Evolutionary conservation across 2,797 vertebrate genomes (phyloP), one percentile per base, ranked within the genome.

Genomic region (Macropodus opercularis): DNA sequence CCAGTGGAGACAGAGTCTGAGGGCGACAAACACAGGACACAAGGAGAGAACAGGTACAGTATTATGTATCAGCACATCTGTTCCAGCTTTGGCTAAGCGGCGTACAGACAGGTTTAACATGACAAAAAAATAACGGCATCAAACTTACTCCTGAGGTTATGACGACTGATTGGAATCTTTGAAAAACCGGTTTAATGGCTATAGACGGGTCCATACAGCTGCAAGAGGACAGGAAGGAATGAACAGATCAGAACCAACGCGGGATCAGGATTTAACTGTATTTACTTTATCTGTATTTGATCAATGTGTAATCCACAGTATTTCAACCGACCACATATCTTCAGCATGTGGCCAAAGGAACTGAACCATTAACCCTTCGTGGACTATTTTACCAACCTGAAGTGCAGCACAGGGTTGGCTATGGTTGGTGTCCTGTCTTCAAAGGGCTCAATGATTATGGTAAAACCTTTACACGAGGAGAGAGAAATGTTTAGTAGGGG

Each of bases 181-280:
- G 93, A 1, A 98, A 98, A 56, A 98, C 94, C 0, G 96, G 96
- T 77, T 96, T 96, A 89, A 97, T 98, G 79, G 96, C 95, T 3
- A 97, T 95, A 0, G 96, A 97, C 1, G 96, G 93, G 0, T 98
- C 96, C 94, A 98, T 96, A 54, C 96, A 98, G 85, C 96, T 98
- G 84, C 29, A 47, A 59, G 21, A 48, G 12, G 38, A 64, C 3
- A 47, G 34, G 44, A 26, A 61, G 1, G 23, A 10, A 35, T 6
- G 3, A 12, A 22, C 21, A 27, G 8, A 24, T 53, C 38, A 40
- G n/a, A 32, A 39, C 14, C n/a, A n/a, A n/a, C n/a, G n/a, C n/a
- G n/a, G n/a, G n/a, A n/a, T n/a, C n/a, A n/a, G n/a, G n/a, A n/a
- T n/a, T n/a, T n/a, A n/a, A n/a, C n/a, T n/a, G n/a, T n/a, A n/a